Evolutionary conservation across 2,888 invertebrate species (phyloP).

Genomic region (Formica aserva): DNA sequence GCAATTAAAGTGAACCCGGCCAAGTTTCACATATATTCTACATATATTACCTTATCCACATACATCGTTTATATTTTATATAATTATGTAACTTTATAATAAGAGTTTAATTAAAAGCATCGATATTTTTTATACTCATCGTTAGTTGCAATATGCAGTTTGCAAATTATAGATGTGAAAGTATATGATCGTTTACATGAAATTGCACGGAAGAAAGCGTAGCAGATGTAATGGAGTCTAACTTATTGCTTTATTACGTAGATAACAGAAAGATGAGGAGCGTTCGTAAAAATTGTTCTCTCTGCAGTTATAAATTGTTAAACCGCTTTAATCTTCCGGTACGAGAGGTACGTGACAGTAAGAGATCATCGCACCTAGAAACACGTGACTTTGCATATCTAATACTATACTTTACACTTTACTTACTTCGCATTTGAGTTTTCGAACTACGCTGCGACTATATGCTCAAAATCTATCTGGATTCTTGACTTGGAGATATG

Average conservation of each 20-base stretch:
- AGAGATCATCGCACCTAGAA: constrained; percentile 40
- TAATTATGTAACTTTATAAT: not conserved
- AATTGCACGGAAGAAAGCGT: not conserved
- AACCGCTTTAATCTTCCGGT: constrained; percentile 40
- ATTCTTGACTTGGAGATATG: constrained; percentile 7
- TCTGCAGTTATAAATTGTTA: constrained; percentile 36
- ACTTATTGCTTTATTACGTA: not conserved
- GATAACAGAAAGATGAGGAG: constrained; percentile 20
- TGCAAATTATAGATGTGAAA: not conserved
- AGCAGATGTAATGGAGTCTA: not conserved
- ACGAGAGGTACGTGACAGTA: constrained; percentile 39
- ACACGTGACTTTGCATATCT: constrained; percentile 48
- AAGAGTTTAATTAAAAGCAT: not conserved
- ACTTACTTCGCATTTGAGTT: constrained; percentile 38
- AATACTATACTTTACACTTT: constrained; percentile 18
- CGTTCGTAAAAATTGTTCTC: not conserved
- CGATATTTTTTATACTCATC: not conserved
- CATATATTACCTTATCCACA: not conserved
- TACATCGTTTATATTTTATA: not conserved
- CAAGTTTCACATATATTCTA: not conserved
- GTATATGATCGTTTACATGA: not conserved
- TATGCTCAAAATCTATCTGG: constrained; percentile 32
- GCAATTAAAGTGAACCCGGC: constrained; percentile 5
- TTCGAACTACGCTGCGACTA: constrained; percentile 16
- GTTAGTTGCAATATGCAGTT: not conserved